These are phyloP conservation scores for Halocaridina rubra DNA, from an alignment of 2,888 invertebrate genomes.

Conservation along the genomic window DNA sequence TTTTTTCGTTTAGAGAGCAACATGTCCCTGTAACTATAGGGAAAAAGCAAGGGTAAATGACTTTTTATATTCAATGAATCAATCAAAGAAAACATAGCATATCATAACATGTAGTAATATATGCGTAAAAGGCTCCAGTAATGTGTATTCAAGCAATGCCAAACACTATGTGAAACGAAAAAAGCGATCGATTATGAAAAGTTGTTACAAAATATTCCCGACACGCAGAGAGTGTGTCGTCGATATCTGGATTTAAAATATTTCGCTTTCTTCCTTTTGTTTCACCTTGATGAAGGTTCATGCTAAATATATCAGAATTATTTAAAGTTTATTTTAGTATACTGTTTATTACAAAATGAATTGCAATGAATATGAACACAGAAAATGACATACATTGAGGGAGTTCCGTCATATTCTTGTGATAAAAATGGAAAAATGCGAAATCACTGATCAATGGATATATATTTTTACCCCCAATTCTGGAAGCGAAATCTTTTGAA, in stretches of 20 bases:
- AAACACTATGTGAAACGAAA: no score
- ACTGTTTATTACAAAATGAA: no score
- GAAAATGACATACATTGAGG: no score
- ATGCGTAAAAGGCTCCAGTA: no score
- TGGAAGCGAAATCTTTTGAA: constrained; percentile 38
- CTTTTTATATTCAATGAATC: no score
- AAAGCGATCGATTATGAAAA: constrained; percentile 1
- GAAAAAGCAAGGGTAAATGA: no score
- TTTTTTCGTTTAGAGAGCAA: constrained; percentile 18
- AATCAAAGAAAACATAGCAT: no score
- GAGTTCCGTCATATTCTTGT: background rate
- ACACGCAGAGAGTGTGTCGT: constrained; percentile 32
- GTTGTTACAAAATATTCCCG: constrained; percentile 45
- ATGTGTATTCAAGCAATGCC: no score
- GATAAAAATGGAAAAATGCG: constrained; percentile 38
- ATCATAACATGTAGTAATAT: no score
- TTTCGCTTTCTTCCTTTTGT: constrained; percentile 59
- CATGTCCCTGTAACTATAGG: background rate
- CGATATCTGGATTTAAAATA: constrained; percentile 48
- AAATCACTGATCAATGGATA: constrained; percentile 40
- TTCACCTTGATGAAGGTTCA: constrained; percentile 9
- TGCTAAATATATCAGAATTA: no score
- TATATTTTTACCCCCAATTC: constrained; percentile 47
- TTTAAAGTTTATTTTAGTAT: no score
- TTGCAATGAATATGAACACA: no score